Percentiles rank a stretch among this genome's conserved stretches.
Conservation (phyloP, 1,140 invertebrate genomes). For the Aphidius gifuensis region DNA sequence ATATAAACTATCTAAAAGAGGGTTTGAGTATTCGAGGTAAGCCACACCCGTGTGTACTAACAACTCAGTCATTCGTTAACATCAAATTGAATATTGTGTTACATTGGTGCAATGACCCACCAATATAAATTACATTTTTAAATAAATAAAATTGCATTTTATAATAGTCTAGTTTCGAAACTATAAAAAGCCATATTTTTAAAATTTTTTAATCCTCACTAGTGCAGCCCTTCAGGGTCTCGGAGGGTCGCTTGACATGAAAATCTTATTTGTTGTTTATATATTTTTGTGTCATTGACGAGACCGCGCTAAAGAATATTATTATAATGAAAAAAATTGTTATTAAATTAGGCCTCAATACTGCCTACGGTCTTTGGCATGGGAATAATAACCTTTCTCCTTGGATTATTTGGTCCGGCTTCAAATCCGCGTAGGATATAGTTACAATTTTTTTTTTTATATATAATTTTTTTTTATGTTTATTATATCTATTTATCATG, state of each 20-base stretch:
- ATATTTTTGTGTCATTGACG: too few relatives aligned
- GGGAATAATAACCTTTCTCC: constrained; percentile 13
- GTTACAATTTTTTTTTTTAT: not conserved
- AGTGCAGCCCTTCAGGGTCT: too few relatives aligned
- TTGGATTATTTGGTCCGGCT: not conserved
- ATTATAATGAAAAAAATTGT: not conserved
- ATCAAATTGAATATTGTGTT: too few relatives aligned
- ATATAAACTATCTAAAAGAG: too few relatives aligned
- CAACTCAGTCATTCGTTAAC: constrained; percentile 2
- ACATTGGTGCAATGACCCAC: not conserved
- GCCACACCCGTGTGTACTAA: not conserved
- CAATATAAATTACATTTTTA: too few relatives aligned
- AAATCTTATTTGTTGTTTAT: too few relatives aligned
- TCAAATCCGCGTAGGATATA: constrained; percentile 6
- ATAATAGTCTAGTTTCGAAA: too few relatives aligned
- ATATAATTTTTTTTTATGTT: not conserved
- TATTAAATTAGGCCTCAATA: constrained; percentile 10
- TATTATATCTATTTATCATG: not conserved
- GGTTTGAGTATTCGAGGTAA: not conserved
- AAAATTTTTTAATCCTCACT: too few relatives aligned
- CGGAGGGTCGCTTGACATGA: too few relatives aligned
- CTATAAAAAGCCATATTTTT: too few relatives aligned
- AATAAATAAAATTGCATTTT: too few relatives aligned
- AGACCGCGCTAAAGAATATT: too few relatives aligned
- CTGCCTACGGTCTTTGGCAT: constrained; percentile 7